Conservation (phyloP, 2,797 vertebrate genomes). For the Rousettus madagascariensis region DNA sequence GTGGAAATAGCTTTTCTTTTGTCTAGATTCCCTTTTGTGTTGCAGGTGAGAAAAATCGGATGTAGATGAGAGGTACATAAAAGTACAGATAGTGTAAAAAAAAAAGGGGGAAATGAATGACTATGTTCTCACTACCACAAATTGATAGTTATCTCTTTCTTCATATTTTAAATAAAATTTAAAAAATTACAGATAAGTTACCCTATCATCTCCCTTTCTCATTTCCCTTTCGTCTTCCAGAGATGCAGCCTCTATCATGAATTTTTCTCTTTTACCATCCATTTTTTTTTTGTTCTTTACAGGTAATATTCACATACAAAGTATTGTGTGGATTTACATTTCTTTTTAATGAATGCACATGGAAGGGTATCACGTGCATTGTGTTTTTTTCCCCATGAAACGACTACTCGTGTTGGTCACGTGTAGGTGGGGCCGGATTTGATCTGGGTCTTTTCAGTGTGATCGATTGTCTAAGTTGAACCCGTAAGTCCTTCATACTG, state of each 20-base stretch:
- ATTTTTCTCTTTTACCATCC: background rate
- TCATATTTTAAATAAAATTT: constrained; percentile 15
- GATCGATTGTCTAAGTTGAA: background rate
- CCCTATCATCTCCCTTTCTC: background rate
- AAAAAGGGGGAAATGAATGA: background rate
- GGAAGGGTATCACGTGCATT: accelerated
- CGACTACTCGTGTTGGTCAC: background rate
- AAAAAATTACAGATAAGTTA: background rate
- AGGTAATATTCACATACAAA: background rate
- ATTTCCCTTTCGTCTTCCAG: background rate
- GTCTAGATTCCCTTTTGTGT: background rate
- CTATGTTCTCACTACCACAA: background rate
- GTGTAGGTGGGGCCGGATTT: background rate
- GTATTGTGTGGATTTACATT: background rate
- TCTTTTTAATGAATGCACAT: background rate
- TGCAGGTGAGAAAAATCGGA: background rate
- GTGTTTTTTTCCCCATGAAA: background rate
- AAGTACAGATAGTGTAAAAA: background rate
- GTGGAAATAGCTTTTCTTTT: background rate
- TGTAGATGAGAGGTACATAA: background rate
- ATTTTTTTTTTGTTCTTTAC: background rate
- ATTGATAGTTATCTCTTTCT: background rate
- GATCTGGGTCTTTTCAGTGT: background rate
- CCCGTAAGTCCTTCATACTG: background rate
- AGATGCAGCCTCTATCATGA: background rate